These are phyloP conservation scores for Subanguina moxae DNA, from an alignment of 1,140 invertebrate species.

Conservation along the genomic window DNA sequence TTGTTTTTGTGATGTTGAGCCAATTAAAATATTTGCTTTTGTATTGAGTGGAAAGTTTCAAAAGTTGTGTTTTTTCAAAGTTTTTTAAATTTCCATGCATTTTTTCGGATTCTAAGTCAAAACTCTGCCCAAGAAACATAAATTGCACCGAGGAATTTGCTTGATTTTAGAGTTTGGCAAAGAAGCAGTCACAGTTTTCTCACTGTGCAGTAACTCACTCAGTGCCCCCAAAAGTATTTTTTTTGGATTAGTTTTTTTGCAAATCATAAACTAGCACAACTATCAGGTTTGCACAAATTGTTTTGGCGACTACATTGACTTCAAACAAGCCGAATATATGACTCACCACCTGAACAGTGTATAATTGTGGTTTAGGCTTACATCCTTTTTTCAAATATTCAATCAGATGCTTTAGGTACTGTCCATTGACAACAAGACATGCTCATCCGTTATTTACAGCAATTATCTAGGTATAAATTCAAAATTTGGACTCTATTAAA, in stretches of 20 bases:
- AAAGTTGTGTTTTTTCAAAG: too few relatives aligned
- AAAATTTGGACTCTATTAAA: too few relatives aligned
- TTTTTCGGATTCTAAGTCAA: too few relatives aligned
- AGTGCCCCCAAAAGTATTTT: slow-evolving; percentile 29
- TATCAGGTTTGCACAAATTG: slow-evolving; percentile 48
- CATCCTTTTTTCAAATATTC: not conserved
- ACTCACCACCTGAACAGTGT: slow-evolving; percentile 41
- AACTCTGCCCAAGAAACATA: too few relatives aligned
- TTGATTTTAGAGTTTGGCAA: slow-evolving; percentile 13
- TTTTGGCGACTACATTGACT: slow-evolving; percentile 44
- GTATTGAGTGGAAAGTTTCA: too few relatives aligned
- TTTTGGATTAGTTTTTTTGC: too few relatives aligned
- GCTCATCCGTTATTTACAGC: slow-evolving; percentile 43
- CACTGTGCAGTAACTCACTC: slow-evolving; percentile 37
- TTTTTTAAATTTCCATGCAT: too few relatives aligned
- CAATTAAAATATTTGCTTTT: too few relatives aligned
- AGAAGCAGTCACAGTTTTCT: slow-evolving; percentile 31
- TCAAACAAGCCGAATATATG: slow-evolving; percentile 48
- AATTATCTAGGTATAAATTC: slow-evolving; percentile 30
- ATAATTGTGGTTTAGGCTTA: too few relatives aligned
- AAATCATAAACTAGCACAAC: too few relatives aligned
- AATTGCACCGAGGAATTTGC: too few relatives aligned
- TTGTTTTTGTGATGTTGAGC: too few relatives aligned
- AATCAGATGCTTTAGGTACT: not conserved
- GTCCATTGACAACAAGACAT: slow-evolving; percentile 49